Percentiles rank a stretch among this genome's conserved stretches.
phyloP scores from a whole-genome alignment of 2,113 vertebrate genomes.

The Phalacrocorax pelagicus region DNA sequence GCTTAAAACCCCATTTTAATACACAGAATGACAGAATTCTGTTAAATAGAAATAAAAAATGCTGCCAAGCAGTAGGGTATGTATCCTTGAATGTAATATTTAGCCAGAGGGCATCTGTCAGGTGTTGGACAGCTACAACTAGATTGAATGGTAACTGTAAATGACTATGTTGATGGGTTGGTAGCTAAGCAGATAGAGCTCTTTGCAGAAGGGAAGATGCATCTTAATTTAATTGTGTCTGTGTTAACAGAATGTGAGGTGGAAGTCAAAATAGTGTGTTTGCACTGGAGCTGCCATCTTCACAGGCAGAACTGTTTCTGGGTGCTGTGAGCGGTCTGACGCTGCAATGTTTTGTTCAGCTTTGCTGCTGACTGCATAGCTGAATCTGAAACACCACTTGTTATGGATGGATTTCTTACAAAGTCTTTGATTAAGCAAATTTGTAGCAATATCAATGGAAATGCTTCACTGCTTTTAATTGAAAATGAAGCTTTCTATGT shows the following conservation, averaged over 20 bases:
- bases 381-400: background rate
- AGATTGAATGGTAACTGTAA: background rate
- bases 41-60: background rate
- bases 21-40: background rate
- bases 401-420: background rate
- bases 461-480: background rate
- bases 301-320: background rate
- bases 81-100: background rate
- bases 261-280: background rate
- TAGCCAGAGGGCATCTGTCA: background rate
- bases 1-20: background rate
- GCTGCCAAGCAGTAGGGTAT: background rate
- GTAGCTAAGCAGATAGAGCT: background rate
- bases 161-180: background rate
- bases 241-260: background rate
- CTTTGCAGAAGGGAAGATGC: background rate
- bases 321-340: background rate
- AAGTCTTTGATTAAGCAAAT: background rate
- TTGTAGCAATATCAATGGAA: background rate
- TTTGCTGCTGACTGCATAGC: background rate
- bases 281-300: rapidly evolving
- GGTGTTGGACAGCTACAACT: background rate
- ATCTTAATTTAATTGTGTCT: background rate
- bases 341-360: background rate
- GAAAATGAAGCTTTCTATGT: background rate